Evolutionary conservation across 2,888 invertebrate species (phyloP), one percentile per base, ranked within the genome.

Genomic region (Latrodectus elegans): DNA sequence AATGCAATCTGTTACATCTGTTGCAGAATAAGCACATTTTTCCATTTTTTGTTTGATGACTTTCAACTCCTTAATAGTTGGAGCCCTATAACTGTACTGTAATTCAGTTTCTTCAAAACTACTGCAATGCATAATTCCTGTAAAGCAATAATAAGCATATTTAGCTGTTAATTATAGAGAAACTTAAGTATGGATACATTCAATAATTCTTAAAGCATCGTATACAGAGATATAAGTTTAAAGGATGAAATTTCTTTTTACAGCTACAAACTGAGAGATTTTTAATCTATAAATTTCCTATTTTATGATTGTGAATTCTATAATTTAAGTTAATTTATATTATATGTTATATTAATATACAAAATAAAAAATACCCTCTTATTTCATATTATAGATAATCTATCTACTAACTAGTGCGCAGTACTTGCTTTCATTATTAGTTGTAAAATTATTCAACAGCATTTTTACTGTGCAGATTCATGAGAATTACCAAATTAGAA

Each of bases 51-150:
- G n/a, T 51, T 68, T 52, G 15, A 87, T 38, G 1, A 51, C 73
- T 0, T 49, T 14, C 4, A 87, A 11, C 49, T 86, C 86, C 49
- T 14, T 53, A 9, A n/a, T 15, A 1, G 75, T 71, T 15, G 86
- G 86, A 9, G 86, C 81, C 10, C 86, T 49, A 15, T 82, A 82
- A n/a, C 71, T 60, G 10, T 78, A 73, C 2, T 12, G 8, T 68
- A 81, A 12, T 26, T 68, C 67, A 12, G 87, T 67, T 78, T 82
- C 82, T 60, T 73, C 52, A 11, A 26, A 51, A 12, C 52, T 70
- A 52, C 73, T 68, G 9, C 52, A 64, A n/a, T 64, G 22, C 14
- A 82, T 82, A 1, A 82, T 64, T 15, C 71, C 87, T 87, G 51
- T 22, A 75, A 76, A 4, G 71, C 17, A 60, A 51, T 65, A n/a